Evolutionary conservation across 1,140 invertebrate genomes (phyloP), one percentile per base, ranked within the genome.

Genomic region (Pseudomyrmex concolor): DNA sequence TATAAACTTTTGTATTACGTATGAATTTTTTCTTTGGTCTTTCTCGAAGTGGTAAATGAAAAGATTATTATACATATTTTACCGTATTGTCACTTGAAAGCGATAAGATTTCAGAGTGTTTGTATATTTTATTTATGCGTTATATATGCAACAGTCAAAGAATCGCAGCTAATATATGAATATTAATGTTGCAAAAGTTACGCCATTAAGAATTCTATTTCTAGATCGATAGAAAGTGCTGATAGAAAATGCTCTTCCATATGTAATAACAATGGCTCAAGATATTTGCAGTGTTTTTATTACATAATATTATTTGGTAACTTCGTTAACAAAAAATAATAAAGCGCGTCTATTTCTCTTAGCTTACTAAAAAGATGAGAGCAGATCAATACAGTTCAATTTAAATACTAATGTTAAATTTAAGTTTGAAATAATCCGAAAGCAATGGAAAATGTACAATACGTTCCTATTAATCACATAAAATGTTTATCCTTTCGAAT

Each of bases 181-280:
- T 73, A 17, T 17, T 50, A 59, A 34, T 34, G 34, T 34, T 34
- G 34, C 34, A 5, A 34, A 5, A 34, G 34, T 34, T 45, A 60
- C 45, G 10, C 48, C 78, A 82, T 86, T 63, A 73, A 45, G 66
- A 86, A 86, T 86, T 73, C 84, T 13, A 22, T 50, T n/a, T n/a
- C n/a, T 2, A 3, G 10, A 9, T 45, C 7, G 2, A n/a, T 86
- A 63, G 63, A 86, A 82, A 68, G 70, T 81, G 45, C 57, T 54
- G 10, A 64, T 71, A 13, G 9, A 12, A 51, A 51, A 51, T 51
- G 72, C 12, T 86, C 64, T 74, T n/a, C n/a, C n/a, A n/a, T 71
- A 74, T 43, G 34, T 74, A 74, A 73, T 74, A 83, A 74, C 13
- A 25, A 70, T 86, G 66, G 63, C 64, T 17, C 45, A 70, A 72